phyloP scores from a whole-genome alignment of 2,113 vertebrate species.

The Brachionichthys hirsutus region DNA sequence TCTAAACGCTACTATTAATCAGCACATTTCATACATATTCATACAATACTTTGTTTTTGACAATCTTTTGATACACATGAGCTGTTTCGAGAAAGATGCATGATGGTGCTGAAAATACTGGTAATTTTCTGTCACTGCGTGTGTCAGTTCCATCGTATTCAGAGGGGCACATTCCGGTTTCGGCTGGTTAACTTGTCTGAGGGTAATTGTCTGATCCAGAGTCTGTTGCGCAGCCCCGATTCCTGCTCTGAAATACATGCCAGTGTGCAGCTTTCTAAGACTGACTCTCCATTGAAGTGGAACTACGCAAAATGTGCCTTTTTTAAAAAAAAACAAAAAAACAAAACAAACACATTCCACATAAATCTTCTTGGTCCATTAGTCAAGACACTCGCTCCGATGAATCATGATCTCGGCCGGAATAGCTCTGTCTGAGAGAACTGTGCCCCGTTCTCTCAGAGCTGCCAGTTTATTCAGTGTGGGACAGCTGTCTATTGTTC shows the following conservation, averaged over 20 bases:
- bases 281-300: conserved; percentile 45
- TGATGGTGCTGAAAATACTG: conserved; percentile 33
- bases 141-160: conserved; percentile 51
- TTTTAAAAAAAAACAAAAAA: too few relatives aligned
- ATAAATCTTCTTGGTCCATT: conserved; percentile 64
- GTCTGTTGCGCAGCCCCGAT: conserved; percentile 62
- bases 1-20: too few relatives aligned
- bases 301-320: conserved; percentile 56
- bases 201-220: conserved; percentile 69
- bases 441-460: conserved; percentile 40
- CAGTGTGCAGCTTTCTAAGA: conserved; percentile 51
- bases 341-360: conserved; percentile 62
- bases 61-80: too few relatives aligned
- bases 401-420: conserved; percentile 56
- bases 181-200: conserved; percentile 64
- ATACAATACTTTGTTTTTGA: too few relatives aligned
- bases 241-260: conserved; percentile 58
- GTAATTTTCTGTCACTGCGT: conserved; percentile 34
- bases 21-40: too few relatives aligned
- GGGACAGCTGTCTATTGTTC: conserved; percentile 56
- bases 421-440: not conserved
- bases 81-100: too few relatives aligned
- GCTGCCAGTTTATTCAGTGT: conserved; percentile 46
- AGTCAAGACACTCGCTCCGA: conserved; percentile 57
- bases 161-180: conserved; percentile 40